Evolutionary conservation across 2,888 invertebrate species (phyloP), one percentile per base, ranked within the genome.

Genomic region (Calliphora vomitoria): DNA sequence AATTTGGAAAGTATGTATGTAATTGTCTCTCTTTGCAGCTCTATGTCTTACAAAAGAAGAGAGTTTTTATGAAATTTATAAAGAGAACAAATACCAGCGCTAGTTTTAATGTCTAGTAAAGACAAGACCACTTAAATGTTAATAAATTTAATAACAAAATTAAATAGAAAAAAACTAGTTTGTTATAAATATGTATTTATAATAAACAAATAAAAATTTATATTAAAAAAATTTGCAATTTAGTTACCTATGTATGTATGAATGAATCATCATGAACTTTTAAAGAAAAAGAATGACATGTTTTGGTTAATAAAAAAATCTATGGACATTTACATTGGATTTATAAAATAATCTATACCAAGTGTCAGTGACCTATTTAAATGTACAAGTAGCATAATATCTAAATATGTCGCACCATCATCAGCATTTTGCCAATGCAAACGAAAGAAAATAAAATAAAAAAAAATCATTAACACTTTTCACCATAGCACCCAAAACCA

Each of bases 281-380:
- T 1, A 44, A 31, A 8, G 55, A 44, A 60, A 66, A 64, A 18
- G 6, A 60, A 50, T n/a, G 35, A 62, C 62, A 35, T 15, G 6
- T 62, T 62, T n/a, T 8, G 25, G 2, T 35, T 35, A 62, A 62
- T 13, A 25, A 60, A 25, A 60, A 60, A 60, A 10, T 31, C 60
- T 53, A 53, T 31, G 25, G 13, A 13, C 31, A 53, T 81, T 72
- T 10, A 15, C 5, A 50, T 13, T 5, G n/a, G 50, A 50, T n/a
- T 15, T n/a, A n/a, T 50, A 50, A 15, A 47, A 15, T 13, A 47
- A 47, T 15, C 2, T n/a, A 13, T 15, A n/a, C 4, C 3, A 53
- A 66, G 53, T 82, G 84, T 87, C 87, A 87, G 58, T 87, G 84
- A 85, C 84, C 87, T 13, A 87, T 87, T 87, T 87, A 68, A 78